Conservation (phyloP, 2,797 vertebrate genomes). For the Cossypha dichroa region DNA sequence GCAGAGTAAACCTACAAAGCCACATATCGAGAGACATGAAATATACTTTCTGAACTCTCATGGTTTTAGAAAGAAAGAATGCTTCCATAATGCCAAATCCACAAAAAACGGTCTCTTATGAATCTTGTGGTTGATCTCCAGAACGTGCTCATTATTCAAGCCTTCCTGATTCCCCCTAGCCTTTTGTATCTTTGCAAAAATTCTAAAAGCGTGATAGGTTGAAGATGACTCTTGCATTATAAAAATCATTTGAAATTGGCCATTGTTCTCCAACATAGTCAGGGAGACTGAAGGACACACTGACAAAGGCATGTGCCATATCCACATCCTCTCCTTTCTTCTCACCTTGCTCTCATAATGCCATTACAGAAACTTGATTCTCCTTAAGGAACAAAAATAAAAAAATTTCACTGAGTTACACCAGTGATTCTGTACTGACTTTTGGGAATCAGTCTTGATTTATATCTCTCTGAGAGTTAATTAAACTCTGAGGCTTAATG, state of each 20-base stretch:
- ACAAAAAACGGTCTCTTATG: not conserved
- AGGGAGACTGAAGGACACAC: not conserved
- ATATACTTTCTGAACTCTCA: not conserved
- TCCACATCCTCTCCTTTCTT: not conserved
- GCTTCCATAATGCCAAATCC: not conserved
- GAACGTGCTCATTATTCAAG: not conserved
- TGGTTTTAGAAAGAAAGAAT: not conserved
- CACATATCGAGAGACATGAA: not conserved
- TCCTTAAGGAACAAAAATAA: not conserved
- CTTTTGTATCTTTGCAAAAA: not conserved
- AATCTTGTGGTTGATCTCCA: not conserved
- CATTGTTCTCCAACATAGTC: not conserved
- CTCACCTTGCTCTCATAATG: not conserved
- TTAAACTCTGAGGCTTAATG: conserved; percentile 6
- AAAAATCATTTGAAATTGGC: not conserved
- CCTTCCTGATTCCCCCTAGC: not conserved
- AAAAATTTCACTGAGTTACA: not conserved
- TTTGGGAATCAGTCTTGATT: not conserved
- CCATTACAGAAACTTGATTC: not conserved
- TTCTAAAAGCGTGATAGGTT: not conserved
- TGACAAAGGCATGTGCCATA: not conserved
- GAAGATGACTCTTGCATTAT: not conserved
- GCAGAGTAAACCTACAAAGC: not conserved
- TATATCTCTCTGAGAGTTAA: conserved; percentile 3
- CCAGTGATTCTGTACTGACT: not conserved